A percentile compares a stretch with the other conserved stretches of the same genome.
These are phyloP conservation scores for Brotogeris chrysoptera DNA, from an alignment of 2,797 vertebrate genomes.

Conservation along the genomic window DNA sequence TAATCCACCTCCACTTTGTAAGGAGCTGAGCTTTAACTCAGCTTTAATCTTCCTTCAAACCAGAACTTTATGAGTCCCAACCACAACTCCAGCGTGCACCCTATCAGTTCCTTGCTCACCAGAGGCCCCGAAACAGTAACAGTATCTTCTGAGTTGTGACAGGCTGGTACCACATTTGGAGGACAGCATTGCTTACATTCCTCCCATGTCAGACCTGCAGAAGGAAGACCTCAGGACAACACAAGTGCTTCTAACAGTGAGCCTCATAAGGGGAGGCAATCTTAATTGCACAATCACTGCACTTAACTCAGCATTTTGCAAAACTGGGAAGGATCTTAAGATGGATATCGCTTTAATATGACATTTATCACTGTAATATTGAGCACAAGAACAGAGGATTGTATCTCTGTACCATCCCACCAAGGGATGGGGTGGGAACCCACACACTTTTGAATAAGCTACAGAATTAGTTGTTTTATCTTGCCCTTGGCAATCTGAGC, in stretches of 20 bases:
- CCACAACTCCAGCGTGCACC: not conserved
- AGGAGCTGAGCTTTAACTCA: not conserved
- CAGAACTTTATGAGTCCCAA: not conserved
- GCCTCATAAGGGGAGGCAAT: not conserved
- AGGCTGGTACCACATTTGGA: constrained; percentile 89
- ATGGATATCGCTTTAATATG: not conserved
- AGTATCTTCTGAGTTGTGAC: constrained; percentile 93
- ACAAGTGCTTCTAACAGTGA: not conserved
- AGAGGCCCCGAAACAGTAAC: constrained; percentile 93
- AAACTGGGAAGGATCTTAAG: not conserved
- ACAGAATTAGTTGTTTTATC: not conserved
- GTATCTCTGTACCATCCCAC: not conserved
- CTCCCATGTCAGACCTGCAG: constrained; percentile 90
- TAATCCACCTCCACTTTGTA: not conserved
- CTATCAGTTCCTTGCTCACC: constrained; percentile 72
- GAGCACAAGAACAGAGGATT: not conserved
- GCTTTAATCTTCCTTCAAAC: not conserved
- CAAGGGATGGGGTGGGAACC: not conserved
- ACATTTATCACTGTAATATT: not conserved
- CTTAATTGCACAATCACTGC: not conserved
- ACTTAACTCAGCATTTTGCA: not conserved
- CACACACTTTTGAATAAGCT: not conserved
- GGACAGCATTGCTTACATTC: constrained; percentile 91
- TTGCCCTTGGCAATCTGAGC: not conserved
- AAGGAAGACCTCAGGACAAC: not conserved